Evolutionary conservation across 2,113 vertebrate species (phyloP).

Genomic region (Nerophis ophidion): DNA sequence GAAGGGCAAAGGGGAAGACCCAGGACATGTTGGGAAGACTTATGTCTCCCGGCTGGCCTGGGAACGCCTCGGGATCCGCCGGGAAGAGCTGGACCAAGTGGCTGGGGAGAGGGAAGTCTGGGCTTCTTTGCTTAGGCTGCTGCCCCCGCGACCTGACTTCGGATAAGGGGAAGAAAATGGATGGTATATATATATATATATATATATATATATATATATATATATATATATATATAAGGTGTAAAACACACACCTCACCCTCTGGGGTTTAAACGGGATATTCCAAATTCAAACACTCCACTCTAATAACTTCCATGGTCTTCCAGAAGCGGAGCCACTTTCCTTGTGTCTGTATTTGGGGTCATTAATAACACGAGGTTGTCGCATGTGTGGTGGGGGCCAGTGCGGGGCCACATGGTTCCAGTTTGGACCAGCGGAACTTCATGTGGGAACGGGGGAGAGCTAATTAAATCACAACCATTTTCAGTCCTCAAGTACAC

Average conservation of each 20-base stretch:
- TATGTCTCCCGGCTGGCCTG: too few species aligned
- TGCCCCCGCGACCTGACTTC: too few species aligned
- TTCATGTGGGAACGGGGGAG: slow-evolving; percentile 53
- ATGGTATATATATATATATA: too few species aligned
- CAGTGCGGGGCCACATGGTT: slow-evolving; percentile 66
- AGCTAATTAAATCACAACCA: slow-evolving; percentile 44
- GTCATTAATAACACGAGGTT: slow-evolving; percentile 74
- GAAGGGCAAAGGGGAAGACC: too few species aligned
- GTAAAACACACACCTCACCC: slow-evolving; percentile 33
- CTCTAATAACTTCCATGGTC: slow-evolving; percentile 52
- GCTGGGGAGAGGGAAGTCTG: too few species aligned
- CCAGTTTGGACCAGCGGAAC: slow-evolving; percentile 68
- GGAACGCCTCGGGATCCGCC: too few species aligned
- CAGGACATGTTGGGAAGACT: too few species aligned
- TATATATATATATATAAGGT: too few species aligned
- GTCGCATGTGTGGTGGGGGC: slow-evolving; percentile 70
- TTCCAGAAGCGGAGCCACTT: slow-evolving; percentile 33
- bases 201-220: too few species aligned
- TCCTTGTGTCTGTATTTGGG: slow-evolving; percentile 32
- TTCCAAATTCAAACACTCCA: slow-evolving; percentile 56
- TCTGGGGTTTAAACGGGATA: slow-evolving; percentile 37
- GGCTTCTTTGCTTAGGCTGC: too few species aligned
- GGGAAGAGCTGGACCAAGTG: too few species aligned
- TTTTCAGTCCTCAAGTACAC: slow-evolving; percentile 29
- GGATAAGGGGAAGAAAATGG: too few species aligned